phyloP scores from a whole-genome alignment of 2,888 invertebrate genomes.

The Sycophila texana region DNA sequence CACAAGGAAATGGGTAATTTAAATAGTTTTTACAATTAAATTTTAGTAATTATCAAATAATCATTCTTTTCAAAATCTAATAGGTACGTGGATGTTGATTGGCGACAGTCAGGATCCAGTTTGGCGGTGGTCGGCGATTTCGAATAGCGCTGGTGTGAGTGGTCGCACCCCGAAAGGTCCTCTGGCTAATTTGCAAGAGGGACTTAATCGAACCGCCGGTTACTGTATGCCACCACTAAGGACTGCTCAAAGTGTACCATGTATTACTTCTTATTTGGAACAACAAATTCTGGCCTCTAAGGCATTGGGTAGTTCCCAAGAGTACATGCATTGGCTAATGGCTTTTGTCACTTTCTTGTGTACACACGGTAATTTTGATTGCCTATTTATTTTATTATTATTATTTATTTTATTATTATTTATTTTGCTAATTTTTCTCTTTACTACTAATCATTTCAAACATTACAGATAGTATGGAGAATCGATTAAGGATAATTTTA shows the following conservation, averaged over 20 bases:
- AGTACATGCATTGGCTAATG: conserved; percentile 87
- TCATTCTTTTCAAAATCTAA: not conserved
- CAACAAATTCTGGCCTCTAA: conserved; percentile 84
- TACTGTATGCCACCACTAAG: conserved; percentile 65
- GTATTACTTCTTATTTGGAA: conserved; percentile 78
- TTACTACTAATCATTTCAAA: not conserved
- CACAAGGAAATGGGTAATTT: conserved; percentile 85
- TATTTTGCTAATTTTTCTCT: too few relatives aligned
- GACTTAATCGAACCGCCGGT: conserved; percentile 70
- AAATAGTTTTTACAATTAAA: conserved; percentile 48
- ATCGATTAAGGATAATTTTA: conserved; percentile 83
- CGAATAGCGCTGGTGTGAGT: conserved; percentile 59
- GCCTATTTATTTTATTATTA: too few relatives aligned
- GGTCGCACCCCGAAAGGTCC: conserved; percentile 70
- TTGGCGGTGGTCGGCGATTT: conserved; percentile 74
- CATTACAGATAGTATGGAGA: conserved; percentile 77
- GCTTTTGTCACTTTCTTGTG: conserved; percentile 78
- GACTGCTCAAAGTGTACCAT: conserved; percentile 69
- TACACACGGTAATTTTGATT: conserved; percentile 67
- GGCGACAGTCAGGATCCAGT: conserved; percentile 76
- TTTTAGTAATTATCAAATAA: too few relatives aligned
- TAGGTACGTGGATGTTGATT: conserved; percentile 77
- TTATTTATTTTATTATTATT: too few relatives aligned
- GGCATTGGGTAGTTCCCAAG: conserved; percentile 82
- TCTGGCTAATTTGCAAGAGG: conserved; percentile 73